Base-by-base conservation (phyloP, 1,140 invertebrate species). In the Drosophila asahinai region DNA sequence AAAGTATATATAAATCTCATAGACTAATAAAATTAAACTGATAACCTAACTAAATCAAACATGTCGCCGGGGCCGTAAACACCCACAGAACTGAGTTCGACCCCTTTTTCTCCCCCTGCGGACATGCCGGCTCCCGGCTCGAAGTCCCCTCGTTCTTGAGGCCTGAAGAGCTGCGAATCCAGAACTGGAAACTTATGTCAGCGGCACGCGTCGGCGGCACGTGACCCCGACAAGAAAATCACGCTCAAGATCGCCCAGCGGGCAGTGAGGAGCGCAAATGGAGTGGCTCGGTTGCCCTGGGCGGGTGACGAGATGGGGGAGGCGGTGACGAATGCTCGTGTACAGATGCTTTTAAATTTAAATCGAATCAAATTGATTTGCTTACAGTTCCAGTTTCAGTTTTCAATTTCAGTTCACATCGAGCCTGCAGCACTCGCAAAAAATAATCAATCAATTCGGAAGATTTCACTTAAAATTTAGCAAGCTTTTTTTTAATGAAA, bases 361-460 rank as follows among this genome's bases (percentile, higher is more conserved):
- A 90, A 90, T 90, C 86, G 86, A 90, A 90, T 90, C 86, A 90
- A 90, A 90, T 90, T 90, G 86, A 90, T 90, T 90, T 90, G 79
- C 81, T 78, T 54, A 65, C 49, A 81, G 71, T 81, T 77, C 57
- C 64, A 80, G 55, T 79, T 68, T 62, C 58, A 62, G 58, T 49
- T 59, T 57, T 36, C 33, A 17, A 33, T 55, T 59, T 58, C 54
- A 40, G 14, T 17, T 19, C 70, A 7, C 27, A 17, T 30, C 9
- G 17, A 36, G 17, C 19, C 54, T 22, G 19, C 6, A 14, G 22
- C 59, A 51, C 62, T 52, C 12, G 3, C 25, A 36, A 25, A 68
- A 71, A 55, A 52, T 9, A 30, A 55, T 59, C 22, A 36, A 58
- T 58, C 55, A 58, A 25, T 17, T 36, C 5, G 3, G 22, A 2